These are phyloP conservation scores for Pseudochromis fuscus DNA, from an alignment of 2,797 vertebrate genomes.

Conservation along the genomic window DNA sequence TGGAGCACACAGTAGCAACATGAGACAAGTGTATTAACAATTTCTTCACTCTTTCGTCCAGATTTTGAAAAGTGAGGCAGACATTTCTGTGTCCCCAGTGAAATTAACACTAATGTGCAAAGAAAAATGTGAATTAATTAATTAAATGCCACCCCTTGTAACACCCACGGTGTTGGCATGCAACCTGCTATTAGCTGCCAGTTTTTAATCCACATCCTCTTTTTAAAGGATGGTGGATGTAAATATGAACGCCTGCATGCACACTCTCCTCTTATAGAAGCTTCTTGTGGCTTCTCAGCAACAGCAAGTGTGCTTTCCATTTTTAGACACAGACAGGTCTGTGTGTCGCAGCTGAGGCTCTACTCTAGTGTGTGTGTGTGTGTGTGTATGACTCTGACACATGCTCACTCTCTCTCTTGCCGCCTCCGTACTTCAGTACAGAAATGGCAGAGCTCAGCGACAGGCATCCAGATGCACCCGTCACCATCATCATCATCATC, in stretches of 20 bases:
- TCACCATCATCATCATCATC: constrained; percentile 42
- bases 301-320: constrained; percentile 76
- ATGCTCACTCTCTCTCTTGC: constrained; percentile 51
- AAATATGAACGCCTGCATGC: constrained; percentile 27
- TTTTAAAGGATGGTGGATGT: constrained; percentile 14
- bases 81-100: neutral
- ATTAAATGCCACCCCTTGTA: neutral
- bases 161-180: neutral
- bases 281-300: constrained; percentile 73
- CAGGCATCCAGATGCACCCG: constrained; percentile 65
- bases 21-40: neutral
- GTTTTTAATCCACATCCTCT: neutral
- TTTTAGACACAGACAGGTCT: constrained; percentile 77
- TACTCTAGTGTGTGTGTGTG: constrained; percentile 37
- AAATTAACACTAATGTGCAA: neutral
- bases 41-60: neutral
- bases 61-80: neutral
- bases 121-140: neutral
- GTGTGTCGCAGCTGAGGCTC: constrained; percentile 67
- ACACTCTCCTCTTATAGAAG: constrained; percentile 34
- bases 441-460: constrained; percentile 70
- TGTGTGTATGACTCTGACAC: constrained; percentile 58
- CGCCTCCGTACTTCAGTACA: constrained; percentile 61
- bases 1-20: neutral
- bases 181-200: constrained; percentile 15